Percentiles rank a stretch among this genome's conserved stretches.
Conservation (phyloP, 2,888 invertebrate genomes). For the Drosophila neoperkinsi region DNA sequence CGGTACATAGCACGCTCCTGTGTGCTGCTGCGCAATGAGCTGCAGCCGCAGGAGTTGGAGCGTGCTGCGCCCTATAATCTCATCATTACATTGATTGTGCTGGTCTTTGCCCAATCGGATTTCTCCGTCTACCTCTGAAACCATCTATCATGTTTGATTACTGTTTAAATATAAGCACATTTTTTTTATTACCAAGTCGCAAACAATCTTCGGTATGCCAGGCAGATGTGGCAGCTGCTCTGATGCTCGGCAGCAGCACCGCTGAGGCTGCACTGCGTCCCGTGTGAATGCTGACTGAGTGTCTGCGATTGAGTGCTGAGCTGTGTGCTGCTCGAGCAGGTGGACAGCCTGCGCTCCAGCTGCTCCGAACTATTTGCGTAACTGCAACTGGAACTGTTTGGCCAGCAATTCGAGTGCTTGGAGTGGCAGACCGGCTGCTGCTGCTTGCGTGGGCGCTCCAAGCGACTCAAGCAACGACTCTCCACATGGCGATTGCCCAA, state of each 20-base stretch:
- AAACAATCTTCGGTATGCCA: constrained; percentile 74
- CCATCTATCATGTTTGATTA: neutral
- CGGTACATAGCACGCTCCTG: constrained; percentile 83
- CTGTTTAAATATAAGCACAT: constrained; percentile 31
- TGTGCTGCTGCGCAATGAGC: constrained; percentile 75
- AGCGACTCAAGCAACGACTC: constrained; percentile 39
- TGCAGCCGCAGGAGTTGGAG: constrained; percentile 66
- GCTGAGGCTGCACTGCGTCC: constrained; percentile 46
- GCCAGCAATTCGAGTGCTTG: constrained; percentile 45
- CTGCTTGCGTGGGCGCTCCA: constrained; percentile 70
- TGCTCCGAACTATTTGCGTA: constrained; percentile 18
- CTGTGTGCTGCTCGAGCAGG: constrained; percentile 68
- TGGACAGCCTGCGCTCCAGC: constrained; percentile 61
- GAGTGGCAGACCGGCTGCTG: constrained; percentile 83
- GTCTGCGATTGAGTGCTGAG: constrained; percentile 62
- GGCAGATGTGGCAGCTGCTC: constrained; percentile 74
- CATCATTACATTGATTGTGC: constrained; percentile 82
- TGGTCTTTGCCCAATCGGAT: constrained; percentile 83
- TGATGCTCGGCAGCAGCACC: constrained; percentile 60
- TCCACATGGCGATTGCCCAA: constrained; percentile 38
- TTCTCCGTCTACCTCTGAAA: constrained; percentile 80
- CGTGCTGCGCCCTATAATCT: constrained; percentile 83
- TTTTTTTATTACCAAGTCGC: constrained; percentile 26
- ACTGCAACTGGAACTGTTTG: constrained; percentile 15
- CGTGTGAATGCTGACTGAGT: constrained; percentile 52